phyloP scores from a whole-genome alignment of 2,797 vertebrate species.

The Xiphophorus birchmanni region DNA sequence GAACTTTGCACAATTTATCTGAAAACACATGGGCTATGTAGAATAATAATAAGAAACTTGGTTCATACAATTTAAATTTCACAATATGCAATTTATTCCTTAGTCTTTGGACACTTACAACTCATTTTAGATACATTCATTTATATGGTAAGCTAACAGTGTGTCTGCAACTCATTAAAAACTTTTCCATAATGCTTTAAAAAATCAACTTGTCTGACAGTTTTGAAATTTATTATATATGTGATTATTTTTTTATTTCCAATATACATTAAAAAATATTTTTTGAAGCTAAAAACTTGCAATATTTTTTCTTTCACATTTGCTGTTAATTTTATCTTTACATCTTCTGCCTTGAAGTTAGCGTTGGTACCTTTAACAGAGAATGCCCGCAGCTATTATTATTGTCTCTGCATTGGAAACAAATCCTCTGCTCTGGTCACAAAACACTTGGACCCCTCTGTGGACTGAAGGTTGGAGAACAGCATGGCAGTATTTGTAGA shows the following conservation, averaged over 20 bases:
- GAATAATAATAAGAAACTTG: neutral
- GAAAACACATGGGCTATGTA: neutral
- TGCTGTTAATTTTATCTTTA: constrained; percentile 10
- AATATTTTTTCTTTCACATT: neutral
- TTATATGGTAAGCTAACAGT: neutral
- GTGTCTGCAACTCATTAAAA: neutral
- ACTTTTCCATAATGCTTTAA: neutral
- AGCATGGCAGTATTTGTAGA: constrained; percentile 72
- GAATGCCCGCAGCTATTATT: constrained; percentile 53
- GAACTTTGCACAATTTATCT: neutral
- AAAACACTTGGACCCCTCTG: constrained; percentile 43
- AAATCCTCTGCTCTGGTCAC: constrained; percentile 64
- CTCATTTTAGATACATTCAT: neutral
- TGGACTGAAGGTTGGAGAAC: constrained; percentile 48
- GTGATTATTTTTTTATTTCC: neutral
- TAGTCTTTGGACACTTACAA: neutral
- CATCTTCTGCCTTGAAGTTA: constrained; percentile 35
- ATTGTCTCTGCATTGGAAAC: constrained; percentile 46
- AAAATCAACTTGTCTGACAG: neutral
- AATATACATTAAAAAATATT: neutral
- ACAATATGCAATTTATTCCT: neutral
- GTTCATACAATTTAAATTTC: neutral
- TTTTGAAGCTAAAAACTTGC: neutral
- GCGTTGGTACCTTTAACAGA: constrained; percentile 43
- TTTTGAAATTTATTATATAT: neutral